Evolutionary conservation across 2,113 vertebrate genomes (phyloP).

Genomic region (Cheilinus undulatus): DNA sequence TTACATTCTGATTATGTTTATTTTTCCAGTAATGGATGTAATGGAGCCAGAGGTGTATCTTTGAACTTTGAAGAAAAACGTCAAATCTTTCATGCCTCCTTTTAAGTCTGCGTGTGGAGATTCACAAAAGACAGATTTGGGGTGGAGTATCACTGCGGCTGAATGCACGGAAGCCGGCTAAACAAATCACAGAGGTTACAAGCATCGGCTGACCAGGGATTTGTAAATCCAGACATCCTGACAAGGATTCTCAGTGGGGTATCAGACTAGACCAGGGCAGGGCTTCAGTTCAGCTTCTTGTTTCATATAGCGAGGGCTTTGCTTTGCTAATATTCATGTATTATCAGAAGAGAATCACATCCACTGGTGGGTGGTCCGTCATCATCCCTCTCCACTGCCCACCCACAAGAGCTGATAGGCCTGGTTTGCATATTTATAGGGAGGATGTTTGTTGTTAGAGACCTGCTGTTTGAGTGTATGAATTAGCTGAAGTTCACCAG

Average conservation of each 20-base stretch:
- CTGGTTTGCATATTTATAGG: conserved; percentile 81
- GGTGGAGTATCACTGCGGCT: conserved; percentile 40
- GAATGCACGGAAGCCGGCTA: conserved; percentile 52
- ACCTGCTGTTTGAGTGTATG: conserved; percentile 75
- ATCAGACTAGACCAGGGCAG: conserved; percentile 21
- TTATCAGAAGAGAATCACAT: conserved; percentile 47
- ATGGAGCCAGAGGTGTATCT: not conserved
- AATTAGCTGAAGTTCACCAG: conserved; percentile 74
- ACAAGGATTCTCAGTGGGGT: conserved; percentile 40
- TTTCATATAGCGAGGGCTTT: conserved; percentile 7
- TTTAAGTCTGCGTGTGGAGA: conserved; percentile 1
- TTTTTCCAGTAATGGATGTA: not conserved
- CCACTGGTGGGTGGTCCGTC: conserved; percentile 73
- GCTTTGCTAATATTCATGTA: conserved; percentile 35
- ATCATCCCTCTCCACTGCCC: conserved; percentile 53
- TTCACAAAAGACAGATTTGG: conserved; percentile 18
- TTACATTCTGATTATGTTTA: not conserved
- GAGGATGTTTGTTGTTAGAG: conserved; percentile 80
- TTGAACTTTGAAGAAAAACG: not conserved
- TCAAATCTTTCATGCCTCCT: conserved; percentile 4
- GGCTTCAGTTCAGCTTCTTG: conserved; percentile 6
- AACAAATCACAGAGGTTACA: conserved; percentile 57
- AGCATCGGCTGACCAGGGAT: conserved; percentile 33
- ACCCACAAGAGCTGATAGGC: conserved; percentile 58
- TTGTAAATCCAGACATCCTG: conserved; percentile 59